Evolutionary conservation across 2,797 vertebrate species (phyloP).

Genomic region (Harpagifer antarcticus): DNA sequence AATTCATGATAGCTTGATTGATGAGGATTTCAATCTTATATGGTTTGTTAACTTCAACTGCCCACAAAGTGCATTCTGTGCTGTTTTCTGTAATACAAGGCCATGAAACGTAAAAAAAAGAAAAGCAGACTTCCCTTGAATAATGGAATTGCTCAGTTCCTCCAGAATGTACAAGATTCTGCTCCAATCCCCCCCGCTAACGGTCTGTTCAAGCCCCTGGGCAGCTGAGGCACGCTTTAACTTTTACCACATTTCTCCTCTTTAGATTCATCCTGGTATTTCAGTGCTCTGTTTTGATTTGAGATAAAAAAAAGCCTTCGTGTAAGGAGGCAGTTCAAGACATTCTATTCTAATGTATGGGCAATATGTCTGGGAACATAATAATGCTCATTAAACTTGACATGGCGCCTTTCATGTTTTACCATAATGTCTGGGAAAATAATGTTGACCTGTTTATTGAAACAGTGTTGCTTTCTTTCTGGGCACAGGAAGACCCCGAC

Average conservation of each 20-base stretch:
- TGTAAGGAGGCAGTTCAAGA: slow-evolving; percentile 4
- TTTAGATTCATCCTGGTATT: slow-evolving; percentile 62
- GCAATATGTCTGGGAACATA: background rate
- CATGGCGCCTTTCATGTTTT: slow-evolving; percentile 1
- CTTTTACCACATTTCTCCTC: slow-evolving; percentile 66
- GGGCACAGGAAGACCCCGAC: slow-evolving; percentile 80
- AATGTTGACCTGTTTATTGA: background rate
- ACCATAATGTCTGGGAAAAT: background rate
- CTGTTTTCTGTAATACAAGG: slow-evolving; percentile 84
- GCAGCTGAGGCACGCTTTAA: slow-evolving; percentile 62
- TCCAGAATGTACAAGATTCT: slow-evolving; percentile 76
- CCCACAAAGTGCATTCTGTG: slow-evolving; percentile 82
- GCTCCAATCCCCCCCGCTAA: slow-evolving; percentile 55
- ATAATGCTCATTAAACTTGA: slow-evolving; percentile 11
- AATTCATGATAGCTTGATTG: slow-evolving; percentile 87
- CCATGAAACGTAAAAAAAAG: slow-evolving; percentile 56
- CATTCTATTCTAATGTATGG: slow-evolving; percentile 13
- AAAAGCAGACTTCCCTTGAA: slow-evolving; percentile 76
- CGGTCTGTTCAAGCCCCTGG: slow-evolving; percentile 70
- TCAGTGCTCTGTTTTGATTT: slow-evolving; percentile 53
- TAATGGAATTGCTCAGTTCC: slow-evolving; percentile 77
- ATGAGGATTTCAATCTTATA: slow-evolving; percentile 87
- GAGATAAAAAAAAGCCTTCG: slow-evolving; percentile 30
- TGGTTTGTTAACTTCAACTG: slow-evolving; percentile 85
- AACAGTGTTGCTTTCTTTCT: slow-evolving; percentile 43